Percentiles rank a stretch among this genome's conserved stretches.
These are phyloP conservation scores for Harpagifer antarcticus DNA, from an alignment of 2,797 vertebrate genomes.

Conservation along the genomic window DNA sequence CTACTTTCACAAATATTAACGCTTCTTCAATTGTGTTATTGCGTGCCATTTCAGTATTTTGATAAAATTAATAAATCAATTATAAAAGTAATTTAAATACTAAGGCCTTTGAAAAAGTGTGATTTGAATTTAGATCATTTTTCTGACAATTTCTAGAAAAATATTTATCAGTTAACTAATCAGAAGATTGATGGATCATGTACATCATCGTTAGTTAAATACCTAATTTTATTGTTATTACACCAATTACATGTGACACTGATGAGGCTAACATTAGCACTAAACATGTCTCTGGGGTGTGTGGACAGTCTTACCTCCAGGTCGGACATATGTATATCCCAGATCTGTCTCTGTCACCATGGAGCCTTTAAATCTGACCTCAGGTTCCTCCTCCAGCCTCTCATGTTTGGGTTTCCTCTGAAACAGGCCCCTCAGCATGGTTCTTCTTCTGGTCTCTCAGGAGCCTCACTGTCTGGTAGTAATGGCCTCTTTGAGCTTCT, in stretches of 20 bases:
- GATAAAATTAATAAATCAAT: no score
- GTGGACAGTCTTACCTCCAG: slow-evolving; percentile 90
- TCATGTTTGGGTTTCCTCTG: slow-evolving; percentile 81
- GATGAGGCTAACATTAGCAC: not conserved
- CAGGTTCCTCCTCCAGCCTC: slow-evolving; percentile 84
- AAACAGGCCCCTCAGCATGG: slow-evolving; percentile 83
- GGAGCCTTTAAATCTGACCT: slow-evolving; percentile 89
- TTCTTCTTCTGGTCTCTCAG: slow-evolving; percentile 9
- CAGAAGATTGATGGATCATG: no score
- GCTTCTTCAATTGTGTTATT: no score
- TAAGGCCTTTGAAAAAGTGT: not conserved
- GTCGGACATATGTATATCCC: slow-evolving; percentile 87
- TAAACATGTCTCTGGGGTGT: not conserved
- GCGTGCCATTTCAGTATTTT: no score
- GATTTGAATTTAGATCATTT: not conserved
- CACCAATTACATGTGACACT: no score
- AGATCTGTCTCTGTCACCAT: slow-evolving; percentile 91
- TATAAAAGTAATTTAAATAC: not conserved
- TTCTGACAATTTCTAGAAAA: not conserved
- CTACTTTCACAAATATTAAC: no score
- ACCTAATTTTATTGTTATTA: no score
- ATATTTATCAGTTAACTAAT: not conserved
- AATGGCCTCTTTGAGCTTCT: slow-evolving; percentile 9
- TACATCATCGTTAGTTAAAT: no score
- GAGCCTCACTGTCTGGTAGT: slow-evolving; percentile 8